Evolutionary conservation across 2,888 invertebrate species (phyloP).

Genomic region (Drosophila rubida): DNA sequence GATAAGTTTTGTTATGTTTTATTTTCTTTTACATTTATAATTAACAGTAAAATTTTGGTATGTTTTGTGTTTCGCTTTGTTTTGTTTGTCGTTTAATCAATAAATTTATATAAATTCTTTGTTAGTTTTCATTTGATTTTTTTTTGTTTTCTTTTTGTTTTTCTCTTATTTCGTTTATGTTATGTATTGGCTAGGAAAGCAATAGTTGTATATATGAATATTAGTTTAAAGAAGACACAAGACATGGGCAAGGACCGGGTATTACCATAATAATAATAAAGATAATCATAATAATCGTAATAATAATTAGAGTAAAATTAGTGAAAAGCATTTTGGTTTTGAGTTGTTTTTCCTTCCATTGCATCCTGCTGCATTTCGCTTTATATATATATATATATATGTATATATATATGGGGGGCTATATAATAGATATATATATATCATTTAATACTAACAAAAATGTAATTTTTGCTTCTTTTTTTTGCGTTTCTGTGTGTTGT

Average conservation of each 20-base stretch:
- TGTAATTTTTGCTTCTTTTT: slow-evolving; percentile 32
- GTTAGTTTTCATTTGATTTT: slow-evolving; percentile 47
- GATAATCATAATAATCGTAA: slow-evolving; percentile 18
- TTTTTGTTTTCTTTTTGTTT: slow-evolving; percentile 35
- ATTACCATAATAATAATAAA: slow-evolving; percentile 19
- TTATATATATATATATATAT: slow-evolving; percentile 15
- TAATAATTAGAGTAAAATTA: slow-evolving; percentile 48
- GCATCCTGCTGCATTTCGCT: slow-evolving; percentile 12
- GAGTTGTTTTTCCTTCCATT: slow-evolving; percentile 42
- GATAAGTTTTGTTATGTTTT: slow-evolving; percentile 25
- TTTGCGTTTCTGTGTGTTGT: background rate
- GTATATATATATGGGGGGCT: slow-evolving; percentile 17
- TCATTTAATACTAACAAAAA: slow-evolving; percentile 60
- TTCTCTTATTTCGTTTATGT: slow-evolving; percentile 32
- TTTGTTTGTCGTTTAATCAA: slow-evolving; percentile 30
- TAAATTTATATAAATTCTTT: slow-evolving; percentile 63
- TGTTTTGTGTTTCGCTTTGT: slow-evolving; percentile 66
- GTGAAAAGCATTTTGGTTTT: slow-evolving; percentile 71
- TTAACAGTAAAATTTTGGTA: slow-evolving; percentile 74
- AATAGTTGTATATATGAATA: slow-evolving; percentile 22
- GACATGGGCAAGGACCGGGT: slow-evolving; percentile 20
- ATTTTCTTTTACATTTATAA: slow-evolving; percentile 21
- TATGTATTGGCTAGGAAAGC: slow-evolving; percentile 67
- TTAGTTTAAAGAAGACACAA: slow-evolving; percentile 26
- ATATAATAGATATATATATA: slow-evolving; percentile 20